phyloP scores from a whole-genome alignment of 2,113 vertebrate species.

The Benitochromis conjunctus region DNA sequence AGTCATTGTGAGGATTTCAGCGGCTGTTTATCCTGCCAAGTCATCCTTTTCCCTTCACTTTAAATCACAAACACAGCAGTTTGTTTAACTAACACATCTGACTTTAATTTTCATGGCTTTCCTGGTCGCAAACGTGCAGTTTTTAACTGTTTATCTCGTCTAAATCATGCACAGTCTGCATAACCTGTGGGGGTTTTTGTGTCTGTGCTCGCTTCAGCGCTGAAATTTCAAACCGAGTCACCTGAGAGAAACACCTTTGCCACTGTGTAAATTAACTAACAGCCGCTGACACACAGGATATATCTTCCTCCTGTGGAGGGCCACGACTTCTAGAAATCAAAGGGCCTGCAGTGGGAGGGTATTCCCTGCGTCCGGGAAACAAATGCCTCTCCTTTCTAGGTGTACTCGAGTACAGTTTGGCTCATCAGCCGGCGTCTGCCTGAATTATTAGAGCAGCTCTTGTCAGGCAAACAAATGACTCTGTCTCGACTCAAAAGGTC shows the following conservation, averaged over 20 bases:
- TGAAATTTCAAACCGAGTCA: background rate
- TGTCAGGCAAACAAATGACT: slow-evolving; percentile 69
- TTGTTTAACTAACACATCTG: background rate
- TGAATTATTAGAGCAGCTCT: slow-evolving; percentile 63
- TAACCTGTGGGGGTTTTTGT: background rate
- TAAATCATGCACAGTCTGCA: background rate
- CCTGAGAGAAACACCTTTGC: background rate
- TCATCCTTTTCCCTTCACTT: background rate
- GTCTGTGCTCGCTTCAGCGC: background rate
- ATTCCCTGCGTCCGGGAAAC: slow-evolving; percentile 8
- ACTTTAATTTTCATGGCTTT: background rate
- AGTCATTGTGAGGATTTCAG: slow-evolving; percentile 37
- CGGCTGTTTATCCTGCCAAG: slow-evolving; percentile 45
- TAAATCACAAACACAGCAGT: background rate
- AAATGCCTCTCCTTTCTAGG: slow-evolving; percentile 27
- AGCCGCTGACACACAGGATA: background rate
- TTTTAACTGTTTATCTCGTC: background rate
- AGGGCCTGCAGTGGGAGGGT: background rate
- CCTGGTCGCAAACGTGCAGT: background rate
- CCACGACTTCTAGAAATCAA: background rate
- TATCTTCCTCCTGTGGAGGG: background rate
- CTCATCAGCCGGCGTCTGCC: slow-evolving; percentile 45
- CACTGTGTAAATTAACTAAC: background rate
- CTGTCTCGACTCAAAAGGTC: slow-evolving; percentile 70
- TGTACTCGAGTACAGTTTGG: slow-evolving; percentile 29